Conservation (phyloP, 2,113 vertebrate genomes). For the Tricholaema leucomelas region DNA sequence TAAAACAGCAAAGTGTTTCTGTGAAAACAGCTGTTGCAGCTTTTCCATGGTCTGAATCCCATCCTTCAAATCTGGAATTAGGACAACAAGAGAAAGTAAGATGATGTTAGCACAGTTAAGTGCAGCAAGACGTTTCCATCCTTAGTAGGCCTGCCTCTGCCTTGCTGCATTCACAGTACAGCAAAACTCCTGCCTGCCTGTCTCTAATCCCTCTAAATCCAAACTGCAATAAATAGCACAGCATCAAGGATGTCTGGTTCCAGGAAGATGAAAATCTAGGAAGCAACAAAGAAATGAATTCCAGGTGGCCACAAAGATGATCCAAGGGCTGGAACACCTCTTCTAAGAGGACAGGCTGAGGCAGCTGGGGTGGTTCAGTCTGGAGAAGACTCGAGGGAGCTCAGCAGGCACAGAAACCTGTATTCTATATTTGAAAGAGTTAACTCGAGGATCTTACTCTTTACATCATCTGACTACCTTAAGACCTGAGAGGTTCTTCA, state of each 20-base stretch:
- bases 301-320: neutral
- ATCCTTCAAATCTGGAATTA: constrained; percentile 22
- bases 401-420: neutral
- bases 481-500: neutral
- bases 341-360: neutral
- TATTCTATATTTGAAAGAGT: neutral
- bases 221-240: constrained; percentile 1
- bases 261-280: neutral
- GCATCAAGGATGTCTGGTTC: neutral
- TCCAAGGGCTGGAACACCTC: neutral
- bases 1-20: neutral
- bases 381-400: neutral
- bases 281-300: neutral
- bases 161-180: neutral
- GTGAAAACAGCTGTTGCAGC: neutral
- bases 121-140: neutral
- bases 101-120: neutral
- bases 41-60: neutral
- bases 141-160: neutral
- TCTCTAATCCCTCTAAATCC: constrained; percentile 12
- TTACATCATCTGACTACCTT: neutral
- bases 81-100: neutral
- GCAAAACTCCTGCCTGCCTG: neutral
- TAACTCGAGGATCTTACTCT: neutral
- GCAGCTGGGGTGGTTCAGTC: too few species aligned